These are phyloP conservation scores for Apostichopus californicus DNA, from an alignment of 35 echinoderm and acorn worm species.

Conservation along the genomic window DNA sequence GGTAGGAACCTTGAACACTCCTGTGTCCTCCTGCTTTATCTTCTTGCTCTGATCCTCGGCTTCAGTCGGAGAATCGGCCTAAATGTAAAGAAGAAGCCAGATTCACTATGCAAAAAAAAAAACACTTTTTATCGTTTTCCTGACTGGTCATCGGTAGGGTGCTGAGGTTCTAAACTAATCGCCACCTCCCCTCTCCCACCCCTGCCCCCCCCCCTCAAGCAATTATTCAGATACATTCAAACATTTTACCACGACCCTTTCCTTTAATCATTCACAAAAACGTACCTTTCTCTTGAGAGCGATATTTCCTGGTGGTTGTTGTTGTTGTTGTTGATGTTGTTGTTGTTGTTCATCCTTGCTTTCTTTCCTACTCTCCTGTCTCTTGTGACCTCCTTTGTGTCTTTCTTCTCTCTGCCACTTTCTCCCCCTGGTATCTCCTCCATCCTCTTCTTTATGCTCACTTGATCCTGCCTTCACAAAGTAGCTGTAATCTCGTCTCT, in stretches of 20 bases:
- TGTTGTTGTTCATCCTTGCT: background rate
- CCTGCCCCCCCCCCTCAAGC: no score
- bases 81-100: background rate
- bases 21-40: conserved; percentile 39
- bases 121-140: no score
- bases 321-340: no score
- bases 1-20: conserved; percentile 35
- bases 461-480: conserved; percentile 42
- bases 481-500: background rate
- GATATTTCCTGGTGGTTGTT: background rate
- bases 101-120: no score
- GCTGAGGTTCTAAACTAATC: no score
- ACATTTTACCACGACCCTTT: background rate
- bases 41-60: conserved; percentile 34
- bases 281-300: conserved; percentile 54
- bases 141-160: no score
- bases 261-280: background rate
- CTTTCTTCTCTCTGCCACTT: background rate
- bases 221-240: background rate
- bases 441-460: background rate
- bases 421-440: background rate
- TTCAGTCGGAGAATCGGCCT: conserved; percentile 17
- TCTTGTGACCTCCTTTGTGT: background rate
- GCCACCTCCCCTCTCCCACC: no score
- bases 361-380: conserved; percentile 37